These are phyloP conservation scores for Adoxophyes honmai DNA, from an alignment of 1,140 invertebrate genomes.

Conservation along the genomic window DNA sequence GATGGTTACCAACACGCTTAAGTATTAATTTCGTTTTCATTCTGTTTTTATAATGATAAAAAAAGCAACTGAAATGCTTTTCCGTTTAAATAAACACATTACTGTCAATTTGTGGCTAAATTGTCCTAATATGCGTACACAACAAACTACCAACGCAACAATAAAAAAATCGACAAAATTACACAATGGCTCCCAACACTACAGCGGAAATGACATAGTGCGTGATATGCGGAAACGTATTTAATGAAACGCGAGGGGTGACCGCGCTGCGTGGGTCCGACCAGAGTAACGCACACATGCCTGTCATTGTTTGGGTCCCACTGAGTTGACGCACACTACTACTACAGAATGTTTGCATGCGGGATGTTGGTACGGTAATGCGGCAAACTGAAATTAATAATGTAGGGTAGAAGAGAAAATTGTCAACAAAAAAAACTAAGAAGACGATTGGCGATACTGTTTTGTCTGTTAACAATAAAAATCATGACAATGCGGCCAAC, in stretches of 20 bases:
- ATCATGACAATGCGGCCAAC: too few relatives aligned
- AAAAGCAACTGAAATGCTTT: too few relatives aligned
- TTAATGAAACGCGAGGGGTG: constrained; percentile 72
- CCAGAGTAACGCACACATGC: constrained; percentile 37
- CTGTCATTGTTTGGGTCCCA: constrained; percentile 1
- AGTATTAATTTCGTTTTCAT: too few relatives aligned
- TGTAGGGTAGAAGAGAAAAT: not conserved
- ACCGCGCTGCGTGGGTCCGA: constrained; percentile 43
- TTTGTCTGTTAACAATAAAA: too few relatives aligned
- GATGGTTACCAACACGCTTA: too few relatives aligned
- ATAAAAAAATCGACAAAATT: constrained; percentile 3
- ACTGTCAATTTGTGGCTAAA: too few relatives aligned
- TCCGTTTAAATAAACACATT: too few relatives aligned
- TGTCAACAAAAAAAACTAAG: too few relatives aligned
- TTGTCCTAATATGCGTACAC: too few relatives aligned
- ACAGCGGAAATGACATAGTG: constrained; percentile 72
- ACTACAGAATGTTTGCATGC: not conserved
- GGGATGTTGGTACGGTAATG: not conserved
- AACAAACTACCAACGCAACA: too few relatives aligned
- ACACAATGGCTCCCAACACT: constrained; percentile 30
- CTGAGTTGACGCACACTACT: constrained; percentile 2
- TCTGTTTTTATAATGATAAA: too few relatives aligned
- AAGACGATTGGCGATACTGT: too few relatives aligned
- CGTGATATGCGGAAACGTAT: constrained; percentile 75
- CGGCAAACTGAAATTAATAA: constrained; percentile 5